Conservation (phyloP, 2,113 vertebrate genomes). For the Megaleporinus macrocephalus region DNA sequence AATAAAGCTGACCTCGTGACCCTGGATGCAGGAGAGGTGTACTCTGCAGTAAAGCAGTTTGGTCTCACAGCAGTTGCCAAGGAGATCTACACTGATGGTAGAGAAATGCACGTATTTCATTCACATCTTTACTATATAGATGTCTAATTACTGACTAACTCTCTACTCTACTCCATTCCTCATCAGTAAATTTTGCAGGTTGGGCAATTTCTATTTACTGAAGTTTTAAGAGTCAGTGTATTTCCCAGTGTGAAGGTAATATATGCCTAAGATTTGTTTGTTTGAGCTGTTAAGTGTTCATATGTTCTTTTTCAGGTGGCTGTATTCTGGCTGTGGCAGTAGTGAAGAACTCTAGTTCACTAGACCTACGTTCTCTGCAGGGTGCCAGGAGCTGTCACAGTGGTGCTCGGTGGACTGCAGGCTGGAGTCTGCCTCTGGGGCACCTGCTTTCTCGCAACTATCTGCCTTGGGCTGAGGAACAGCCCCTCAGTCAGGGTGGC, state of each 20-base stretch:
- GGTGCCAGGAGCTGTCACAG: constrained; percentile 85
- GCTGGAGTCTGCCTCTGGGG: constrained; percentile 89
- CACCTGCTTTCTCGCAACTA: constrained; percentile 85
- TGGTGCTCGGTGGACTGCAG: constrained; percentile 85
- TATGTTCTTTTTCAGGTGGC: constrained; percentile 69
- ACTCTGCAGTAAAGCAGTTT: constrained; percentile 87
- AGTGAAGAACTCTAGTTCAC: constrained; percentile 73
- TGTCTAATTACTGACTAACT: neutral
- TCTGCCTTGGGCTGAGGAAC: constrained; percentile 82
- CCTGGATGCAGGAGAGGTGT: constrained; percentile 88
- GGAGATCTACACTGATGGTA: constrained; percentile 85
- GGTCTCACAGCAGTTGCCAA: constrained; percentile 84
- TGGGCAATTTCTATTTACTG: too few relatives aligned
- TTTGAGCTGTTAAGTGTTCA: too few relatives aligned
- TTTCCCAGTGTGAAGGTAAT: neutral
- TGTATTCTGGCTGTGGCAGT: constrained; percentile 86
- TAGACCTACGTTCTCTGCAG: constrained; percentile 77
- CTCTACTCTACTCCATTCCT: too few relatives aligned
- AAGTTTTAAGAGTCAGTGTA: neutral
- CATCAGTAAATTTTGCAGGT: too few relatives aligned
- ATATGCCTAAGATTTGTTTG: too few relatives aligned
- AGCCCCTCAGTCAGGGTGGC: constrained; percentile 84
- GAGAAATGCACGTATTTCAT: neutral
- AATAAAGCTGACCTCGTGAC: constrained; percentile 87
- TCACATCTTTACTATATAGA: neutral